phyloP scores from a whole-genome alignment of 1,140 invertebrate species.

The Leptoteleia sp. region DNA sequence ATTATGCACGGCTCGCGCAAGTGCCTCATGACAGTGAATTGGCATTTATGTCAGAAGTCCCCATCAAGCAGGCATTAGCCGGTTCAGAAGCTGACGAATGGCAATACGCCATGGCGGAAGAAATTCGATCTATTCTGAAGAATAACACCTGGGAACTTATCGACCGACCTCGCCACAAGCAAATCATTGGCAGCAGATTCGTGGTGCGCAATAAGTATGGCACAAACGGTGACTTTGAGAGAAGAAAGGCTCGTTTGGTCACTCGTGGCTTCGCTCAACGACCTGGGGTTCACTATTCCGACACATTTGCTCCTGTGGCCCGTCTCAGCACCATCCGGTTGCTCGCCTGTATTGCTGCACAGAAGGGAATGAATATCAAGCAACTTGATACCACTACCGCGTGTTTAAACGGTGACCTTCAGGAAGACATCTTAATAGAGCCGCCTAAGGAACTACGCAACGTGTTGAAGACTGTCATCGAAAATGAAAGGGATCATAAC shows the following conservation, averaged over 20 bases:
- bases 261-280: neutral
- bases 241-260: neutral
- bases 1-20: too few species aligned
- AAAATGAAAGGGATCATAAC: too few species aligned
- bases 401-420: neutral
- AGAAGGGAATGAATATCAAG: neutral
- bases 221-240: neutral
- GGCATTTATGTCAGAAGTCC: slow-evolving; percentile 61
- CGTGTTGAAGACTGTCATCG: neutral
- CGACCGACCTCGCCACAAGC: neutral
- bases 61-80: slow-evolving; percentile 2
- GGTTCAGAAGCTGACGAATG: slow-evolving; percentile 4
- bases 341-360: slow-evolving; percentile 2
- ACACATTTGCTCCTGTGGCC: neutral
- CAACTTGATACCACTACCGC: neutral
- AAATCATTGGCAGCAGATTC: slow-evolving; percentile 59
- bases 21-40: too few species aligned
- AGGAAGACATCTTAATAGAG: slow-evolving; percentile 64
- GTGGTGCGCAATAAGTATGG: slow-evolving; percentile 44
- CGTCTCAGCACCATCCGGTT: neutral
- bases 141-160: slow-evolving; percentile 22
- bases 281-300: neutral
- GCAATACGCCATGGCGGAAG: slow-evolving; percentile 5
- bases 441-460: neutral
- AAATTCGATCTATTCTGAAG: neutral